A percentile compares a stretch with the other conserved stretches of the same genome.
Evolutionary conservation across 2,113 vertebrate genomes (phyloP).

Genomic region (Ailuropoda melanoleuca): DNA sequence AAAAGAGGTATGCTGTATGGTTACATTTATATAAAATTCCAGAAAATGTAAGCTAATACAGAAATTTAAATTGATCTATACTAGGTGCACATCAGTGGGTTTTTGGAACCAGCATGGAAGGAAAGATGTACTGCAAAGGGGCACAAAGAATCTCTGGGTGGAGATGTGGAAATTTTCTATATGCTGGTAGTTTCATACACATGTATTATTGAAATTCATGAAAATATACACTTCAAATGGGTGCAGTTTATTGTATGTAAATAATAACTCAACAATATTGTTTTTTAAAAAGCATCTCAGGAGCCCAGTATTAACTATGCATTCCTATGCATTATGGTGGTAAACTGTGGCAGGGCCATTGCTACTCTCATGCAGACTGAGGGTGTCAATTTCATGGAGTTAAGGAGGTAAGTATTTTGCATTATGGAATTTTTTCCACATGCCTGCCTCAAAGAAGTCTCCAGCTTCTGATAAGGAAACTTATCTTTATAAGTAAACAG

Average conservation of each 20-base stretch:
- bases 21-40: conserved; percentile 27
- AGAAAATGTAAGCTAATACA: conserved; percentile 4
- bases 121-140: background rate
- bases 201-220: background rate
- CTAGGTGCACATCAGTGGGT: background rate
- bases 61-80: background rate
- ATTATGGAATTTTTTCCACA: conserved; percentile 10
- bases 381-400: background rate
- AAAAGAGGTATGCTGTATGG: background rate
- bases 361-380: background rate
- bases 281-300: background rate
- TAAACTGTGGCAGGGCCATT: background rate
- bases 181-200: background rate
- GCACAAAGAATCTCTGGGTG: background rate
- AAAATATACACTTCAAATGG: background rate
- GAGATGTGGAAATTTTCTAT: background rate
- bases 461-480: background rate
- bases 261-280: background rate
- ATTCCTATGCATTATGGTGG: background rate
- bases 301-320: background rate
- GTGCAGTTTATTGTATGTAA: background rate
- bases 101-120: background rate
- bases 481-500: conserved; percentile 17
- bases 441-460: background rate
- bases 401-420: conserved; percentile 23